These are phyloP conservation scores for Furcula furcula DNA, from an alignment of 2,888 invertebrate genomes.

Conservation along the genomic window DNA sequence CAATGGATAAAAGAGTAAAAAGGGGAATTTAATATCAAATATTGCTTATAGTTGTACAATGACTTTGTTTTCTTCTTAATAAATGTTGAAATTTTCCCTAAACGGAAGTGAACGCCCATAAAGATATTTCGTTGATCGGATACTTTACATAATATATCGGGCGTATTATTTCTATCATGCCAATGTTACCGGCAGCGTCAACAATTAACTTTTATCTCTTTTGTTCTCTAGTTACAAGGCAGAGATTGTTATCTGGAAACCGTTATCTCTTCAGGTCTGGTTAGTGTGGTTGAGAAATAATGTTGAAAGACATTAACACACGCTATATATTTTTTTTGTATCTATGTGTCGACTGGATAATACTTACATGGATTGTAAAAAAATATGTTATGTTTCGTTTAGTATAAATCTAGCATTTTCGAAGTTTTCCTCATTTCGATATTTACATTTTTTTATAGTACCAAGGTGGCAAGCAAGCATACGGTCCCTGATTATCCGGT, in stretches of 20 bases:
- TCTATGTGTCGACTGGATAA: too few relatives aligned
- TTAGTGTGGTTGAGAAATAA: constrained; percentile 29
- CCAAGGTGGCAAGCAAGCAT: too few relatives aligned
- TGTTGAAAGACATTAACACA: too few relatives aligned
- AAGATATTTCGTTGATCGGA: constrained; percentile 26
- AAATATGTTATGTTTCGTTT: too few relatives aligned
- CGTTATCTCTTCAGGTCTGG: constrained; percentile 25
- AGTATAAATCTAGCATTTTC: too few relatives aligned
- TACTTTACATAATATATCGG: constrained; percentile 22
- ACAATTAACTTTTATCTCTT: constrained; percentile 26
- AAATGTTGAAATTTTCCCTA: constrained; percentile 30
- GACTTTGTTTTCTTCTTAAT: constrained; percentile 41
- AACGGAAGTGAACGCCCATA: constrained; percentile 27
- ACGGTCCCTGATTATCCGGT: too few relatives aligned
- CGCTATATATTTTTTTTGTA: too few relatives aligned
- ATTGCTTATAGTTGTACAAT: constrained; percentile 43
- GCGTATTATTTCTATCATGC: constrained; percentile 21
- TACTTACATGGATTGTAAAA: too few relatives aligned
- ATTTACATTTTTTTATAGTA: too few relatives aligned
- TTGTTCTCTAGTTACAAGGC: constrained; percentile 30
- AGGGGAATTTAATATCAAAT: constrained; percentile 39
- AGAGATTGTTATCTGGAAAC: constrained; percentile 30
- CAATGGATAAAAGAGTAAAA: constrained; percentile 25
- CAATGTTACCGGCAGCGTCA: constrained; percentile 20
- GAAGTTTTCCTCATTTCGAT: too few relatives aligned